A percentile compares a stretch with the other conserved stretches of the same genome.
These are phyloP conservation scores for Enteromius unitaeniatus DNA, from an alignment of 2,797 vertebrate genomes.

Conservation along the genomic window DNA sequence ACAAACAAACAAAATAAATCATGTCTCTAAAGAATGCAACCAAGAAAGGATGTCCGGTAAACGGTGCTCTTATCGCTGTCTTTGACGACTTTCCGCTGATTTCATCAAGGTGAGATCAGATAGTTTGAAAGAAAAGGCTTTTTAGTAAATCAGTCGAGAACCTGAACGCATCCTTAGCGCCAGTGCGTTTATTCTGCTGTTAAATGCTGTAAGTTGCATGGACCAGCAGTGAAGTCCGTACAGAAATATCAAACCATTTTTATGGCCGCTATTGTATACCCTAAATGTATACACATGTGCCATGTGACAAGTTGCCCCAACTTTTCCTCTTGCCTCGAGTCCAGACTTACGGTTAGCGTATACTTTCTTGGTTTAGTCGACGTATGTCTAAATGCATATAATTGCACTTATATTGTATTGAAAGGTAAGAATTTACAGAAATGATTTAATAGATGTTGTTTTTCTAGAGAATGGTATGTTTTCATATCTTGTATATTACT, in stretches of 20 bases:
- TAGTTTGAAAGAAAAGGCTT: neutral
- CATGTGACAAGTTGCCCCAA: neutral
- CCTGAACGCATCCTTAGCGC: neutral
- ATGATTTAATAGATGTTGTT: neutral
- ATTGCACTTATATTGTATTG: too few species aligned
- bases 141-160: neutral
- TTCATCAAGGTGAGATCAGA: neutral
- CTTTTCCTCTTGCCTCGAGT: neutral
- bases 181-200: neutral
- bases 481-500: too few species aligned
- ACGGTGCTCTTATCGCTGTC: neutral
- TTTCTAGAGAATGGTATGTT: neutral
- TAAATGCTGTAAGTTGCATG: neutral
- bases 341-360: neutral
- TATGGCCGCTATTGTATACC: neutral
- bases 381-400: neutral
- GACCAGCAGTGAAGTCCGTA: neutral
- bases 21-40: neutral
- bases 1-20: neutral
- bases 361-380: neutral
- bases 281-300: neutral
- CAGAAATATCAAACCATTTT: neutral
- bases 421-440: neutral
- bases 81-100: neutral
- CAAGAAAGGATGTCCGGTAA: neutral